phyloP scores from a whole-genome alignment of 2,888 invertebrate genomes.

The Cataglyphis rosenhaueri region DNA sequence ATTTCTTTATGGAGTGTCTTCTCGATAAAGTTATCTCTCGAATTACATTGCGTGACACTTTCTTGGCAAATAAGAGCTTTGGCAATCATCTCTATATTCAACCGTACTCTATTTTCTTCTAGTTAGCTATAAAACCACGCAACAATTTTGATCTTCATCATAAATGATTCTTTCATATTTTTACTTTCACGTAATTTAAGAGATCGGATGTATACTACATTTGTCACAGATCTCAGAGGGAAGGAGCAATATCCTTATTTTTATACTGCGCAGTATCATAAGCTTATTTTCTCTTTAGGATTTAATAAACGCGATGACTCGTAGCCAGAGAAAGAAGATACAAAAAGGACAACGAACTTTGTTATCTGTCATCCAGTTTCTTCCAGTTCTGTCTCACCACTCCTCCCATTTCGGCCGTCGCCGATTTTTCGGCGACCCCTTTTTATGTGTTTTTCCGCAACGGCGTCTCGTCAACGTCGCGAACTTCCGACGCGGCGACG shows the following conservation, averaged over 20 bases:
- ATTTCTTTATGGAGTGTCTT: background rate
- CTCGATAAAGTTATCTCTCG: background rate
- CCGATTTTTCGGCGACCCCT: constrained; percentile 67
- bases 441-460: constrained; percentile 72
- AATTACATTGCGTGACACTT: background rate
- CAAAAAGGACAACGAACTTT: constrained; percentile 72
- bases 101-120: background rate
- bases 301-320: constrained; percentile 50
- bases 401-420: constrained; percentile 59
- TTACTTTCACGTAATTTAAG: background rate
- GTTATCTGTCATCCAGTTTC: constrained; percentile 76
- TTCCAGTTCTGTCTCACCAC: constrained; percentile 56
- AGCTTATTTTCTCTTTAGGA: constrained; percentile 49
- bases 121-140: background rate
- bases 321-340: constrained; percentile 43
- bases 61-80: background rate
- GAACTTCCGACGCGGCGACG: constrained; percentile 68
- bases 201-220: background rate
- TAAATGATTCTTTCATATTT: background rate
- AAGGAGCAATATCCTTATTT: background rate
- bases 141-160: background rate
- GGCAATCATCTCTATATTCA: background rate
- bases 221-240: background rate
- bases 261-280: background rate
- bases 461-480: constrained; percentile 71